A percentile compares a stretch with the other conserved stretches of the same genome.
Conservation (phyloP, 2,888 invertebrate genomes). For the Tachina fera region DNA sequence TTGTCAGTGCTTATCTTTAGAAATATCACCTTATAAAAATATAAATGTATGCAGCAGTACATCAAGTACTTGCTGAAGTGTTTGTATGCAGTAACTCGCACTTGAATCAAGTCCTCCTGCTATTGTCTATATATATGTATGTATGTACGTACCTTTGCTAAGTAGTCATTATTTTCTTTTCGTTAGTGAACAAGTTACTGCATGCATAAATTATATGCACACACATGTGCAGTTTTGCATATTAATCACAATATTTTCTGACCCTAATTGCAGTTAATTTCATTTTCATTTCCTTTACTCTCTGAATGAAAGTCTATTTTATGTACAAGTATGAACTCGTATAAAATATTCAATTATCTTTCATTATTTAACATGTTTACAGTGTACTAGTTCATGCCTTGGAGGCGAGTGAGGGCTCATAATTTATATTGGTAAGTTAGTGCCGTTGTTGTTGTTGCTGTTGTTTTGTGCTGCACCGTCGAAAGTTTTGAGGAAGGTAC, state of each 20-base stretch:
- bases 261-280: slow-evolving; percentile 72
- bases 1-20: not conserved
- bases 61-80: slow-evolving; percentile 12
- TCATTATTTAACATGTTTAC: slow-evolving; percentile 56
- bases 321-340: slow-evolving; percentile 16
- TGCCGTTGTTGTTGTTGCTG: not conserved
- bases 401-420: slow-evolving; percentile 52
- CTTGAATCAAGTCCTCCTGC: slow-evolving; percentile 39
- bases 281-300: slow-evolving; percentile 59
- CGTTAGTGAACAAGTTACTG: slow-evolving; percentile 30
- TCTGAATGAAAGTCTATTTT: slow-evolving; percentile 18
- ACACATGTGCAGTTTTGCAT: slow-evolving; percentile 72
- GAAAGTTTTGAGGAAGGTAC: slow-evolving; percentile 8
- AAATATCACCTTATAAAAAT: slow-evolving; percentile 18
- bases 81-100: slow-evolving; percentile 34
- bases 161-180: not conserved
- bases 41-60: not conserved
- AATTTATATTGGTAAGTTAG: slow-evolving; percentile 54
- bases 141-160: not conserved
- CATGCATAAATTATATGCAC: slow-evolving; percentile 68
- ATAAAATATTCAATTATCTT: slow-evolving; percentile 70
- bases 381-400: slow-evolving; percentile 46
- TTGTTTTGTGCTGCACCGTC: not conserved
- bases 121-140: not conserved
- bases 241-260: slow-evolving; percentile 73